Base-by-base conservation (phyloP, 2,797 vertebrate genomes). In the Yasuhikotakia modesta region DNA sequence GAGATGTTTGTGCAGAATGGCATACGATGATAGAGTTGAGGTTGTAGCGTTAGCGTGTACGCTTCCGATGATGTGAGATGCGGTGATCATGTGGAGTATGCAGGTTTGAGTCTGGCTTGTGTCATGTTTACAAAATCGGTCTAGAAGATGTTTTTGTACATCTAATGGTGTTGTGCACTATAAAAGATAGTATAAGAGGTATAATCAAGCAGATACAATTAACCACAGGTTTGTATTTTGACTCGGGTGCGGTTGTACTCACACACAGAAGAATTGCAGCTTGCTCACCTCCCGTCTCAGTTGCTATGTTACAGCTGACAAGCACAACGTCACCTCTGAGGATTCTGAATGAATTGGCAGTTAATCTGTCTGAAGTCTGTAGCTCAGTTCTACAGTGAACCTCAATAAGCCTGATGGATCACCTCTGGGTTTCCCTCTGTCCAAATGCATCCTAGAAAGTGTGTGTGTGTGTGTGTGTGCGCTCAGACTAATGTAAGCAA, bases 361-460 rank as follows among this genome's bases (percentile, higher is more conserved):
- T 80, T 82, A 80, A 84, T 84, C 80, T 74, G 80, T 77, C 77
- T 75, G 55, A 75, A 27, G 81, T 78, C 75, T 84, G 55, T 43
- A 80, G 70, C 46, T 66, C 32, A 14, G 17, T 66, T 81, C 70
- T 80, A 76, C 71, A 55, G 61, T 71, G 45, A 55, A 82, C 66
- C 72, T 61, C 68, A 78, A 65, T 82, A 79, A 70, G 79, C 78
- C 75, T 85, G 79, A 85, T 81, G 64, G 66, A 85, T 81, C 77
- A 79, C 81, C 22, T 13, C n/a, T 50, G 73, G 65, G 70, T 52
- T 78, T 27, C 75, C 69, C 19, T 68, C 30, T 71, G 61, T 77
- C 46, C 74, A 73, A 75, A 39, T 64, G 66, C 32, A 22, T 71
- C 55, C 21, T 52, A 77, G 50, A 70, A 46, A 46, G 24, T 60